Conservation (phyloP, 2,888 invertebrate genomes). For the Brenthis daphne region DNA sequence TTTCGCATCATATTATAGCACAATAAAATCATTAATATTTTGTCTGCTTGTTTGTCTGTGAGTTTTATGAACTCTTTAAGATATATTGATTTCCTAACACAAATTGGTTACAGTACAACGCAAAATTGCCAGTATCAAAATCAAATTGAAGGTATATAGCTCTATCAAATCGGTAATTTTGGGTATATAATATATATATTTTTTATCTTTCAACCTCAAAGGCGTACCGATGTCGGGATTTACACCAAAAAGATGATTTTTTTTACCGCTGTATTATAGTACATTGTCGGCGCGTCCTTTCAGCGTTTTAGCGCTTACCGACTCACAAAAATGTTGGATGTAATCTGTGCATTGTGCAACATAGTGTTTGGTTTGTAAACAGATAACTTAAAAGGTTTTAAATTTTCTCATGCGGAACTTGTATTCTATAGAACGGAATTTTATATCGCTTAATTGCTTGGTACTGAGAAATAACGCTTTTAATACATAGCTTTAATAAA, state of each 20-base stretch:
- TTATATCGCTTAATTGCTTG: slow-evolving; percentile 19
- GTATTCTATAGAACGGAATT: slow-evolving; percentile 14
- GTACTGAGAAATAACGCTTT: neutral
- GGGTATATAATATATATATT: slow-evolving; percentile 1
- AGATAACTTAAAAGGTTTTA: slow-evolving; percentile 39
- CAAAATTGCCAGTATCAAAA: too few relatives aligned
- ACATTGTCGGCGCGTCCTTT: slow-evolving; percentile 43
- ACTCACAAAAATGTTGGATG: slow-evolving; percentile 49
- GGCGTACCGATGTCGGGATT: slow-evolving; percentile 24
- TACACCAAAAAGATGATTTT: slow-evolving; percentile 30
- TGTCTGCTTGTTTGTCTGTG: too few relatives aligned
- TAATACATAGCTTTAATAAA: too few relatives aligned
- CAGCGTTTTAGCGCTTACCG: slow-evolving; percentile 44
- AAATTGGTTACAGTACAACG: too few relatives aligned
- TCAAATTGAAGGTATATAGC: too few relatives aligned
- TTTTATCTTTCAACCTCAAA: slow-evolving; percentile 19
- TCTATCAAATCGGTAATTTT: neutral
- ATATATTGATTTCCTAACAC: too few relatives aligned
- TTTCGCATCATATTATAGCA: too few relatives aligned
- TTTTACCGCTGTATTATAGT: slow-evolving; percentile 21
- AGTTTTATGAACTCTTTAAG: too few relatives aligned
- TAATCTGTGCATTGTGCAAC: slow-evolving; percentile 59
- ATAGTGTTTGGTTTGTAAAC: slow-evolving; percentile 60
- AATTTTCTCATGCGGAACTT: slow-evolving; percentile 22
- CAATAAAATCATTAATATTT: too few relatives aligned